phyloP scores from a whole-genome alignment of 2,113 vertebrate species.

The Azemiops feae region DNA sequence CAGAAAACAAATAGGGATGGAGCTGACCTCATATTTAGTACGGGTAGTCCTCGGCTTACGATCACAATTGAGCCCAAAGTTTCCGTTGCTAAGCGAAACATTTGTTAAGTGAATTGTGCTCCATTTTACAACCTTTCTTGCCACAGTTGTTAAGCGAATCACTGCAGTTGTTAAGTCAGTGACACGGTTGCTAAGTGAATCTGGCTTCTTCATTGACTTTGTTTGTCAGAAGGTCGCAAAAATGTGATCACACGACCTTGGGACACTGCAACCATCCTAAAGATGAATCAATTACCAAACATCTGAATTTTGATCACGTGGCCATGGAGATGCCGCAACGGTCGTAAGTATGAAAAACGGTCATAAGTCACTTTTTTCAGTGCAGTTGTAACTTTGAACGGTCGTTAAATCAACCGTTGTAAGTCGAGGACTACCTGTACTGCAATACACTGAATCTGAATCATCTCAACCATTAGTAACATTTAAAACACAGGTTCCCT shows the following conservation, averaged over 20 bases:
- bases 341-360: not conserved
- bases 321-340: not conserved
- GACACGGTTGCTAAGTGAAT: not conserved
- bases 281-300: not conserved
- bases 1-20: not conserved
- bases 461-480: not conserved
- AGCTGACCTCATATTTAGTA: not conserved
- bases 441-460: not conserved
- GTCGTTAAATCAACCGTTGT: not conserved
- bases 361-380: not conserved
- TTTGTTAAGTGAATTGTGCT: not conserved
- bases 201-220: not conserved
- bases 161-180: not conserved
- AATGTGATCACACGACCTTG: not conserved
- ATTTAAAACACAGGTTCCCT: conserved; percentile 4
- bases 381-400: not conserved
- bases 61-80: not conserved
- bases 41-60: not conserved
- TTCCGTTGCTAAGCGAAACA: not conserved
- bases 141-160: not conserved
- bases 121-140: not conserved
- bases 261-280: not conserved
- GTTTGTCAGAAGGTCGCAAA: not conserved
- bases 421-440: not conserved
- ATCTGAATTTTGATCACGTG: not conserved